Evolutionary conservation across 2,888 invertebrate genomes (phyloP).

Genomic region (Hydrotaea cyrtoneurina): DNA sequence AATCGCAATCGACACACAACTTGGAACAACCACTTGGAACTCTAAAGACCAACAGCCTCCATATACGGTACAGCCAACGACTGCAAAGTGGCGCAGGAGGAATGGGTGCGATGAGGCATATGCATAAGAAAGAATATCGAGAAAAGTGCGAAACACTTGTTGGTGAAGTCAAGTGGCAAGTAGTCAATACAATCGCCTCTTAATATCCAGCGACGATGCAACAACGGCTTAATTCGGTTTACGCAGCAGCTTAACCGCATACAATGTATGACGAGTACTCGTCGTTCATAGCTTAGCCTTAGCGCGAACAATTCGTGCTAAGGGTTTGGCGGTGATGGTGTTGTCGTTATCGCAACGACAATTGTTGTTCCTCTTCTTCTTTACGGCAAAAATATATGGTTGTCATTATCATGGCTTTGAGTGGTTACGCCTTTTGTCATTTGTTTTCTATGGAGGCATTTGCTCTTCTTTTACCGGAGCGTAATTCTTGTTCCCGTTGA

Average conservation of each 20-base stretch:
- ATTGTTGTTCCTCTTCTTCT: not conserved
- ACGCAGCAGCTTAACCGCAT: constrained; percentile 53
- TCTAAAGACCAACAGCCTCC: constrained; percentile 7
- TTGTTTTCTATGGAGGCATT: constrained; percentile 50
- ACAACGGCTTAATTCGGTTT: constrained; percentile 59
- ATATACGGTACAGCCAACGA: not conserved
- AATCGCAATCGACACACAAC: constrained; percentile 77
- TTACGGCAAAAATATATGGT: constrained; percentile 1
- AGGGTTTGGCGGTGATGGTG: not conserved
- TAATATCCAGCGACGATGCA: constrained; percentile 20
- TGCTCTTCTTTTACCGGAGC: not conserved
- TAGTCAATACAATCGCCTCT: constrained; percentile 5
- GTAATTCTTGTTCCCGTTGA: constrained; percentile 1
- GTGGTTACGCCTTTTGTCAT: constrained; percentile 71
- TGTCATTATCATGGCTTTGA: constrained; percentile 58
- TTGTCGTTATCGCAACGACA: not conserved
- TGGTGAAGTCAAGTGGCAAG: constrained; percentile 39
- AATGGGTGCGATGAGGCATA: not conserved
- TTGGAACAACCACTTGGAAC: constrained; percentile 21
- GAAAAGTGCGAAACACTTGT: constrained; percentile 60
- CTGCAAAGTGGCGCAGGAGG: not conserved
- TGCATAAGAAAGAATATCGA: constrained; percentile 15
- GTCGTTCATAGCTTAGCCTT: not conserved
- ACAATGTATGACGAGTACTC: constrained; percentile 16
- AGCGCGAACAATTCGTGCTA: not conserved